phyloP scores from a whole-genome alignment of 2,888 invertebrate genomes.

The Tetragnatha montana region DNA sequence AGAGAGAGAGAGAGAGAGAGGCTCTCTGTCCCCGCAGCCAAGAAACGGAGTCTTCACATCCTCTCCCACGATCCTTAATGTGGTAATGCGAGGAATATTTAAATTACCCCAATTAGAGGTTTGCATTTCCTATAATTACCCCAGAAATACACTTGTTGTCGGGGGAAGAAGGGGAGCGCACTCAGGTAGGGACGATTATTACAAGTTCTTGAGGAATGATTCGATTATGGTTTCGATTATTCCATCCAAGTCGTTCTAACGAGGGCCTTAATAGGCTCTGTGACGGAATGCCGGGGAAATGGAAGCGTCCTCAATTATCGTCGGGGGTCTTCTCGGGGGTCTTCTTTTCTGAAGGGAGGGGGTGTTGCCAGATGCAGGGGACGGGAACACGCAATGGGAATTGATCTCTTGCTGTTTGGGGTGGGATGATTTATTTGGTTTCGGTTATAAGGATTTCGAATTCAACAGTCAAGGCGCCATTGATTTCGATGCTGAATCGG shows the following conservation, averaged over 20 bases:
- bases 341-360: neutral
- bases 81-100: slow-evolving; percentile 69
- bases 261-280: slow-evolving; percentile 29
- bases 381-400: no score
- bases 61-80: slow-evolving; percentile 42
- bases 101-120: slow-evolving; percentile 66
- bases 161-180: slow-evolving; percentile 1
- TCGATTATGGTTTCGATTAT: slow-evolving; percentile 60
- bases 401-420: no score
- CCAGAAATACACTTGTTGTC: slow-evolving; percentile 64
- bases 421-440: no score
- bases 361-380: no score
- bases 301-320: neutral
- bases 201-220: slow-evolving; percentile 41
- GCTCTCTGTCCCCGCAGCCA: slow-evolving; percentile 10
- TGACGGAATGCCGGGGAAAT: slow-evolving; percentile 12
- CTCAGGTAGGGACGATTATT: slow-evolving; percentile 28
- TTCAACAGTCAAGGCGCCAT: no score
- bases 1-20: slow-evolving; percentile 17
- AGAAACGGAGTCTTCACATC: neutral
- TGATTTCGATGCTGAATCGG: neutral
- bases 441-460: no score
- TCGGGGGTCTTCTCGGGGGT: neutral
- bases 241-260: slow-evolving; percentile 9
- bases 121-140: slow-evolving; percentile 63